Base-by-base conservation (phyloP, 2,797 vertebrate genomes). In the Melanotaenia maccullochi region DNA sequence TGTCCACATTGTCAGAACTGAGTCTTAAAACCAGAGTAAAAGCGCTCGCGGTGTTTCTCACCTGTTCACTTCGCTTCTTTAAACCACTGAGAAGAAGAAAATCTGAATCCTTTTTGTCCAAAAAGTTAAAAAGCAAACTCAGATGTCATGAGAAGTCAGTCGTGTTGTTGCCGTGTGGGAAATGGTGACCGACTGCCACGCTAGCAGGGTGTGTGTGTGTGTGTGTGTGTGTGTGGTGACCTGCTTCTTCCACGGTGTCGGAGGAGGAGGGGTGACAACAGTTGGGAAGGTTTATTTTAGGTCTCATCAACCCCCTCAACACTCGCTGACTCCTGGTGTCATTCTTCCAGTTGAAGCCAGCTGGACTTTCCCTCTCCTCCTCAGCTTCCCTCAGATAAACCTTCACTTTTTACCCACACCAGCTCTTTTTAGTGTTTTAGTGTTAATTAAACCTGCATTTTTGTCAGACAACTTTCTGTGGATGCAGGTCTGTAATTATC, bases 261-360 rank as follows among this genome's bases (percentile, higher is more conserved):
- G 60, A 52, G 63, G 85, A 83, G 83, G 89, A 88, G 94, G 94
- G 93, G 93, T 85, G 89, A 90, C 90, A 91, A 95, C 93, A 95
- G 88, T 94, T 94, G 93, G 92, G 85, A 81, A 87, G 78, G 93
- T 92, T 63, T 98, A 98, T 98, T 98, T 98, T 97, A 88, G 91
- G 95, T 91, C 5, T 95, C 94, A 92, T 90, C 86, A 60, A 24
- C 60, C 44, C 60, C 51, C 30, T 2, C 2, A 5, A 54, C 64
- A 52, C 56, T 33, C 42, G 62, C 72, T 68, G 18, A 40, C 11
- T 18, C 13, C 59, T 5, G 32, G 28, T 63, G 28, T 68, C 52
- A 63, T 59, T 76, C n/a, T 2, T 33, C n/a, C 51, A 28, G 32
- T 55, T 47, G 0, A 49, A 32, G 13, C 38, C n/a, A 25, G 38